A percentile compares a stretch with the other conserved stretches of the same genome.
These are phyloP conservation scores for Argopecten irradians DNA, from an alignment of 1,140 invertebrate species.

Conservation along the genomic window DNA sequence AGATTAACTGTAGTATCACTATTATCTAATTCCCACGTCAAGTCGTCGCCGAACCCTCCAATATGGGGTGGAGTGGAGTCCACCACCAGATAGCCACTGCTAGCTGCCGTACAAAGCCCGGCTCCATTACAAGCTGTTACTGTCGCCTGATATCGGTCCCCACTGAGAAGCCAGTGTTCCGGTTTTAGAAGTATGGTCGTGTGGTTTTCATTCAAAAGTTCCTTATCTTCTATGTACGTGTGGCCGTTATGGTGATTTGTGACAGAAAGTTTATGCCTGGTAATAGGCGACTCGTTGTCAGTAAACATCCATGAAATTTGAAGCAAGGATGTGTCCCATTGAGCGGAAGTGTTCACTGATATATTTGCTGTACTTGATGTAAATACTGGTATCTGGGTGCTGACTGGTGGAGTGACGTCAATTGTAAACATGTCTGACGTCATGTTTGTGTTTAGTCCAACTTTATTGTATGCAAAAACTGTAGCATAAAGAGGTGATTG, in stretches of 20 bases:
- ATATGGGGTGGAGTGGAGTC: constrained; percentile 53
- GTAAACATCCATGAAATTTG: constrained; percentile 49
- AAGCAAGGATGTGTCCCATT: constrained; percentile 42
- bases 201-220: constrained; percentile 16
- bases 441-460: constrained; percentile 27
- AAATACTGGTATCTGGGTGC: background rate
- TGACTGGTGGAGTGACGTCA: constrained; percentile 36
- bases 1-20: constrained; percentile 23
- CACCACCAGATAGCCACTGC: constrained; percentile 31
- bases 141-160: constrained; percentile 42
- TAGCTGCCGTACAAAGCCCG: constrained; percentile 48
- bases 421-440: constrained; percentile 38
- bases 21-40: constrained; percentile 35
- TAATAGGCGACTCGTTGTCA: constrained; percentile 53
- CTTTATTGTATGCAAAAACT: constrained; percentile 46
- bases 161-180: constrained; percentile 37
- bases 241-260: constrained; percentile 37
- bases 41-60: constrained; percentile 42
- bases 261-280: constrained; percentile 38
- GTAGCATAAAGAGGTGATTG: constrained; percentile 38
- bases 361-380: background rate
- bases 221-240: background rate
- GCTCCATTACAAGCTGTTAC: constrained; percentile 56
- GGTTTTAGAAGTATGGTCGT: constrained; percentile 8
- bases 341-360: background rate